Base-by-base conservation (phyloP, 2,888 invertebrate species). In the Drosophila maculinotata region DNA sequence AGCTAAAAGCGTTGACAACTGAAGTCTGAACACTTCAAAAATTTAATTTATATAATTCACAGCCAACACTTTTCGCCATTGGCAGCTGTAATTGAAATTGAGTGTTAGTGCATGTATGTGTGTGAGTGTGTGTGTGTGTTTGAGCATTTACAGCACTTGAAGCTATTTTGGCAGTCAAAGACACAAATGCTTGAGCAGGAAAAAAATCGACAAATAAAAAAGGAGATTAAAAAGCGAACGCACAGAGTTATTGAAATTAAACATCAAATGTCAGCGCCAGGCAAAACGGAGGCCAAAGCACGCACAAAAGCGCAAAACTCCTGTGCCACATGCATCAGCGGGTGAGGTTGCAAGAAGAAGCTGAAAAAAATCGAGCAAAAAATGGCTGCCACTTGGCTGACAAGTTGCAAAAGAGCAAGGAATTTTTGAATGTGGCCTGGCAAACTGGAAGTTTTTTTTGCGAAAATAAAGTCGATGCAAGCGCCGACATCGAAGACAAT, bases 211-310 rank as follows among this genome's bases (percentile, higher is more conserved):
- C n/a, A 26, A 58, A 26, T n/a, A 47, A 54, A 49, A 12, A 30
- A 44, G 25, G n/a, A 59, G 41, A 42, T 79, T 72, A 80, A 79
- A 88, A 77, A 75, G 53, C 58, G 52, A 69, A 62, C 64, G 69
- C 73, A 70, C 76, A 64, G 72, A 85, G 89, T 82, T 87, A 87
- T 88, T 88, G 87, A 85, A 88, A 85, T 87, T 88, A 85, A 85
- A 87, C 87, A 88, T 87, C 87, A 87, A 79, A 75, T 85, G 89
- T 85, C 84, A 85, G 60, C 65, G 62, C 28, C 87, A 88, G 87
- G 59, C 71, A 39, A 56, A 23, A 2, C 0, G 54, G 44, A 80
- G 70, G 69, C 81, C 68, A 59, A 52, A 67, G 52, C 71, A 80
- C 80, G 80, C 86, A 80, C 83, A 79, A 84, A 80, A 80, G 83